These are phyloP conservation scores for Brenthis daphne DNA, from an alignment of 2,888 invertebrate species.

Conservation along the genomic window DNA sequence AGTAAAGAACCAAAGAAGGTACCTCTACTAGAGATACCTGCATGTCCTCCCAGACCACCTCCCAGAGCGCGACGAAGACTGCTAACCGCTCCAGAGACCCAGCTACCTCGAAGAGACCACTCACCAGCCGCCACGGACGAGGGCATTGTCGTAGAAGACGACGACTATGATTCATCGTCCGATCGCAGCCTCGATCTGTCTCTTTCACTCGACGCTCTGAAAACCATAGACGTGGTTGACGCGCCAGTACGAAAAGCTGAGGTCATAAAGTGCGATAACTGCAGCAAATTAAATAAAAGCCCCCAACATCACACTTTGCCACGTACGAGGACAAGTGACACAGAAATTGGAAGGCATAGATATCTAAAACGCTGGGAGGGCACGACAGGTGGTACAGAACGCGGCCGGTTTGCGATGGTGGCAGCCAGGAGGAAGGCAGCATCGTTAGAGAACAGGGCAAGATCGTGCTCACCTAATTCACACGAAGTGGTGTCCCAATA, in stretches of 20 bases:
- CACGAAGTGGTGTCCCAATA: slow-evolving; percentile 82
- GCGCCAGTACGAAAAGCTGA: slow-evolving; percentile 70
- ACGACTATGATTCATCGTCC: slow-evolving; percentile 81
- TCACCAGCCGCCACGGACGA: slow-evolving; percentile 78
- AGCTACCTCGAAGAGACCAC: slow-evolving; percentile 68
- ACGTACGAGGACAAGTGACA: slow-evolving; percentile 66
- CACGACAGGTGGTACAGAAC: slow-evolving; percentile 66
- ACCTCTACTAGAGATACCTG: slow-evolving; percentile 60
- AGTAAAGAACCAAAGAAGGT: slow-evolving; percentile 69
- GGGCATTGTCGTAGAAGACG: slow-evolving; percentile 80
- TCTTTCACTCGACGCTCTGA: slow-evolving; percentile 76
- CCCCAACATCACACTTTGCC: slow-evolving; percentile 72
- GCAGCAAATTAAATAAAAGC: slow-evolving; percentile 65
- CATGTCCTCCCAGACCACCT: slow-evolving; percentile 70
- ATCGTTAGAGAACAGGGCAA: slow-evolving; percentile 68
- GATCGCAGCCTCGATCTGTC: slow-evolving; percentile 81
- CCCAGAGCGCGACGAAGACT: slow-evolving; percentile 72
- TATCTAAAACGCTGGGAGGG: slow-evolving; percentile 77
- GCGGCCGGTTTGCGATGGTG: slow-evolving; percentile 68
- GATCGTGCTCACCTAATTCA: slow-evolving; percentile 75
- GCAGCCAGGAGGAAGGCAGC: slow-evolving; percentile 73
- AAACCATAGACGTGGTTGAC: slow-evolving; percentile 70
- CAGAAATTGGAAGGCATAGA: slow-evolving; percentile 69
- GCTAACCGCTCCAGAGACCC: slow-evolving; percentile 67
- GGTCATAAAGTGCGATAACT: slow-evolving; percentile 75